Conservation (phyloP, 2,113 vertebrate species). For the Cavia aperea region DNA sequence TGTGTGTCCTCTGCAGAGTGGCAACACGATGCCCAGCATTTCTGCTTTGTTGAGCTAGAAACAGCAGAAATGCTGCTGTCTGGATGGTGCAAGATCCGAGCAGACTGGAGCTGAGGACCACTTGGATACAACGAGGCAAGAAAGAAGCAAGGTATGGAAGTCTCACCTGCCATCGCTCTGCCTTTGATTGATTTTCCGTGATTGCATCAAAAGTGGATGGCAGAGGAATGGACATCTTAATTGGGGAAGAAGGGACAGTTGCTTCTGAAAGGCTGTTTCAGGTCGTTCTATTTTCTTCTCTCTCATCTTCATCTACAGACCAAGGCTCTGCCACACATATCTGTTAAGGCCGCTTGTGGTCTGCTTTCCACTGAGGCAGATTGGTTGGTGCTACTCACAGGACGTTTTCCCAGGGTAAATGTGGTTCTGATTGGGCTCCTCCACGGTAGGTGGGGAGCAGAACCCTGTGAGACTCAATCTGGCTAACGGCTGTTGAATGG, state of each 20-base stretch:
- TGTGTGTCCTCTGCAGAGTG: neutral
- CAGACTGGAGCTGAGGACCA: neutral
- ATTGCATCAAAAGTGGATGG: neutral
- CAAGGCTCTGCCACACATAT: neutral
- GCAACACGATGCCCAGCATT: neutral
- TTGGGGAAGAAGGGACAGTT: neutral
- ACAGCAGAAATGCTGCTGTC: neutral
- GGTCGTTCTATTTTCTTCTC: neutral
- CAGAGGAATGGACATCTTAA: neutral
- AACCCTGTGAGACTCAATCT: conserved; percentile 33
- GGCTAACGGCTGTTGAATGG: conserved; percentile 20
- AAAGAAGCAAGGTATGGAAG: neutral
- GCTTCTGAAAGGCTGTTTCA: neutral
- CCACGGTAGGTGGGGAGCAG: neutral
- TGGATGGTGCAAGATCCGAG: neutral
- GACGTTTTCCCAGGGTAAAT: conserved; percentile 43
- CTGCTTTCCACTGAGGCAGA: conserved; percentile 49
- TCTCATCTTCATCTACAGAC: neutral
- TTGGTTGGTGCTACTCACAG: conserved; percentile 55
- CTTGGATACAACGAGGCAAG: neutral
- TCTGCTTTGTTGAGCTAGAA: neutral
- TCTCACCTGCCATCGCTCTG: neutral
- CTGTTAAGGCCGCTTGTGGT: neutral
- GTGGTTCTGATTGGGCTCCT: conserved; percentile 34
- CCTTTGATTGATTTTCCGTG: neutral